Evolutionary conservation across 2,113 vertebrate genomes (phyloP), one percentile per base, ranked within the genome.

Genomic region (Haliaeetus leucogaster): DNA sequence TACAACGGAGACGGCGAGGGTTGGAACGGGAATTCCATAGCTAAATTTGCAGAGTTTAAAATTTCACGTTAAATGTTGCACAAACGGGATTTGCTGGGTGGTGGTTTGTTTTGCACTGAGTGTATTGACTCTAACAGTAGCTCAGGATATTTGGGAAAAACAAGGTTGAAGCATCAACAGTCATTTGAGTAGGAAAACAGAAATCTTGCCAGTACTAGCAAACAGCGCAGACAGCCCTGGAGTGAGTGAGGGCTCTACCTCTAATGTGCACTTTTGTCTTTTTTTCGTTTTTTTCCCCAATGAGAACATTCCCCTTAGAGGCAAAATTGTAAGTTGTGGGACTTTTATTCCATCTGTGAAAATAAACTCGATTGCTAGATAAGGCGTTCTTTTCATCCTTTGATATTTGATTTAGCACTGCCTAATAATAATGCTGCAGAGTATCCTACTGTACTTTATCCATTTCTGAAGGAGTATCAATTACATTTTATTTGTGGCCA

Each of bases 251-350:
- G 16, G 56, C 40, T 83, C 14, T 93, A 59, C 42, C 62, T 86
- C 48, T 43, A 50, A 47, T 23, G 21, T 27, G 8, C 0, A 1
- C 38, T 73, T 89, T 25, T 70, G 32, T 66, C 34, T 58, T 58
- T 45, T 47, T 43, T 19, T 9, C 16, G 2, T n/a, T 11, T 71
- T 71, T 92, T 89, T 56, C 55, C 72, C 83, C 72, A 81, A 38
- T 32, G 56, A 59, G 29, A 81, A 74, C 47, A 11, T 86, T 89
- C 32, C 22, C 50, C 52, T 89, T 76, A 36, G 14, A 76, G 80
- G 56, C 68, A 87, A 86, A 93, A 91, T 43, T 84, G 21, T 95
- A 89, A 92, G 61, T 95, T 72, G 50, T 76, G 68, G 36, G 89
- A 76, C 43, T 92, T 84, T 65, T 48, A 73, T 72, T 94, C 61